Percentiles rank a stretch among this genome's conserved stretches.
phyloP scores from a whole-genome alignment of 2,113 vertebrate species.

The Tychaedon coryphoeus region DNA sequence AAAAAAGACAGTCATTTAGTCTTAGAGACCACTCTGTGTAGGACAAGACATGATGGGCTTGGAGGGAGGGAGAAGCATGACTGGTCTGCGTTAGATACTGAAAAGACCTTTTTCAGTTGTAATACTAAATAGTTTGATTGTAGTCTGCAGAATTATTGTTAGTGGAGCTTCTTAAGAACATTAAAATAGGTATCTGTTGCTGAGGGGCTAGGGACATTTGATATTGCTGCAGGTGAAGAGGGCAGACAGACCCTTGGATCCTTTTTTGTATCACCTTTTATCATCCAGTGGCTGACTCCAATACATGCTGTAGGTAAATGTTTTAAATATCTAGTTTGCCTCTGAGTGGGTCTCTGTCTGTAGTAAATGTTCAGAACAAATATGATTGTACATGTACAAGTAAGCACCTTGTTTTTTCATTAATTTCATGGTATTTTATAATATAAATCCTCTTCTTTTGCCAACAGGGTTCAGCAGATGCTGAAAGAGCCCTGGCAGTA shows the following conservation, averaged over 20 bases:
- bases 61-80: neutral
- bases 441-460: neutral
- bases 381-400: neutral
- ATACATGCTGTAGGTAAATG: neutral
- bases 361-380: neutral
- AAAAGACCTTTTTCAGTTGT: neutral
- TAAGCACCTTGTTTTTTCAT: neutral
- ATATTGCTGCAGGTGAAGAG: neutral
- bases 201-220: neutral
- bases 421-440: neutral
- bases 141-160: neutral
- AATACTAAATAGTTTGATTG: neutral
- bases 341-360: neutral
- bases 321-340: neutral
- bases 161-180: neutral
- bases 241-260: neutral
- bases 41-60: neutral
- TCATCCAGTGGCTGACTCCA: neutral
- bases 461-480: conserved; percentile 89
- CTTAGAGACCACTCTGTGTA: neutral
- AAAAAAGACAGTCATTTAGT: neutral
- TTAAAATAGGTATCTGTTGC: neutral
- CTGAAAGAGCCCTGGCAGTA: conserved; percentile 87
- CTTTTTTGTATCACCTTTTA: neutral
- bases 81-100: neutral